Base-by-base conservation (phyloP, 2,113 vertebrate genomes). In the Coptodon rendalli region DNA sequence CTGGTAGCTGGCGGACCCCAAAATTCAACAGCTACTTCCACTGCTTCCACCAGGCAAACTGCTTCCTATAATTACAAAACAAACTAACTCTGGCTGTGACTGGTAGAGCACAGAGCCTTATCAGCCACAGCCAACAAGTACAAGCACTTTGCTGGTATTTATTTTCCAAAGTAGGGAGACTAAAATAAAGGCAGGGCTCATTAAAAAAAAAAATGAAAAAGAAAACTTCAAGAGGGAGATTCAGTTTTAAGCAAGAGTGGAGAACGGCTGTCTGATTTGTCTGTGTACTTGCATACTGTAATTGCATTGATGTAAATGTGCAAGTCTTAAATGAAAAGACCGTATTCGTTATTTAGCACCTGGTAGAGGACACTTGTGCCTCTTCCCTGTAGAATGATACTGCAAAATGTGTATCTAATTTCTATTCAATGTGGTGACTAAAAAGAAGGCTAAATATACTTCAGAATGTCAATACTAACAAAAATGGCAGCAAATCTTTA, bases 241-340 rank as follows among this genome's bases (percentile, higher is more conserved):
- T 79, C 73, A 71, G 24, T 38, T 57, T 50, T 36, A 54, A 73
- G 40, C 24, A 78, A 68, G 31, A 81, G 73, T 87, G 86, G 79
- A 91, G 54, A 91, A 71, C 31, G 71, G 45, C 80, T 80, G 84
- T 90, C 78, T 90, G 92, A 94, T 91, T 87, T 88, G 87, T 90
- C 90, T 82, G 87, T 83, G 40, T 88, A 88, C 79, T 94, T 94
- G 92, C 93, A 94, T 94, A 92, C 86, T 80, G 82, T 66, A 80
- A 91, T 93, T 94, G 94, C 94, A 95, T 93, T 91, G 93, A 89
- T 91, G 93, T 89, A 86, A 89, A 93, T 91, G 94, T 94, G 93
- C 89, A 89, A 50, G 83, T 89, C 81, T 87, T 84, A 19, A 85
- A 84, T 80, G 79, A 27, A 84, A 89, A 93, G 88, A 90, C 87